These are phyloP conservation scores for Camptogramma bilineatum DNA, from an alignment of 2,888 invertebrate genomes.

Conservation along the genomic window DNA sequence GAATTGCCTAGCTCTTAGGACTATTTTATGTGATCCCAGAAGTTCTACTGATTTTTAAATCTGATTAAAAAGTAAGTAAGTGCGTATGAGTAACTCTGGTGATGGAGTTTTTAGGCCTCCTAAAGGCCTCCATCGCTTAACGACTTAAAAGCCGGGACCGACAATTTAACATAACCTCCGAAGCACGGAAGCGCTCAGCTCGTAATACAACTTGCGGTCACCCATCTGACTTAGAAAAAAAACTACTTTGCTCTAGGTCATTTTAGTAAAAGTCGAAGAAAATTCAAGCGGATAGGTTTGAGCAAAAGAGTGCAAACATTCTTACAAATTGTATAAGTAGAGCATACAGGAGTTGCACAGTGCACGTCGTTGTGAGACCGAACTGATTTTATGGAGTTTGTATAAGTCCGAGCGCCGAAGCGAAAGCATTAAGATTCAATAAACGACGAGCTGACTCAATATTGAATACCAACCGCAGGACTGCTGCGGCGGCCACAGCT, in stretches of 20 bases:
- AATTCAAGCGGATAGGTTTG: neutral
- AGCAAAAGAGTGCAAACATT: neutral
- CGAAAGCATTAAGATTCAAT: constrained; percentile 39
- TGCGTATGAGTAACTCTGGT: too few relatives aligned
- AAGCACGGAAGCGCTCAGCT: too few relatives aligned
- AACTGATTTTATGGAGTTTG: neutral
- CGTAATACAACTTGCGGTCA: too few relatives aligned
- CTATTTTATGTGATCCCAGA: too few relatives aligned
- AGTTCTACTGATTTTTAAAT: too few relatives aligned
- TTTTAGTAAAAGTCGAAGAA: neutral
- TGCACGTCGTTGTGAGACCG: neutral
- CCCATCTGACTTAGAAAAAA: neutral
- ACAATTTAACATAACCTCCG: too few relatives aligned
- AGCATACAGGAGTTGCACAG: neutral
- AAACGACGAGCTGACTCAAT: constrained; percentile 39
- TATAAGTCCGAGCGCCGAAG: constrained; percentile 1
- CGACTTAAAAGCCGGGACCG: too few relatives aligned
- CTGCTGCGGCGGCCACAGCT: constrained; percentile 17
- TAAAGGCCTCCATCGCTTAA: too few relatives aligned
- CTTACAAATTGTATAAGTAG: neutral
- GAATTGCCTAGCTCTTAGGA: too few relatives aligned
- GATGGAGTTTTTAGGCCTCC: too few relatives aligned
- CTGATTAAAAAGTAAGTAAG: too few relatives aligned
- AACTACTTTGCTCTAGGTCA: neutral
- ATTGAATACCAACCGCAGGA: constrained; percentile 29